Percentiles rank a stretch among this genome's conserved stretches.
phyloP scores from a whole-genome alignment of 2,888 invertebrate genomes.

The Hemaris fuciformis region DNA sequence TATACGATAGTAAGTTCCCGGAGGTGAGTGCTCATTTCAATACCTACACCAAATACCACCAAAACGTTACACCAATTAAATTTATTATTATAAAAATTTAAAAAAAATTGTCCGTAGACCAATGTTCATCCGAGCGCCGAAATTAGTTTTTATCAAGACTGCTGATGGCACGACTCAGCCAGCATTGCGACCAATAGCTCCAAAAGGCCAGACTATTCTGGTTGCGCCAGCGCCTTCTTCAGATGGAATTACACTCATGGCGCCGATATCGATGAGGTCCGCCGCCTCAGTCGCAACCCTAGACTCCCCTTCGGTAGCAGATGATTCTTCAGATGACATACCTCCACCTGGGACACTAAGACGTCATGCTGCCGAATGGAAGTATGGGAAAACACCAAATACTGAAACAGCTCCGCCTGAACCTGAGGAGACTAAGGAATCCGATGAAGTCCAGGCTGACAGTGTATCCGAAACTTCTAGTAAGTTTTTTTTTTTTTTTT shows the following conservation, averaged over 20 bases:
- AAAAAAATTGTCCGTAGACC: too few relatives aligned
- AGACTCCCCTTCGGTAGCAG: conserved; percentile 32
- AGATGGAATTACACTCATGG: conserved; percentile 33
- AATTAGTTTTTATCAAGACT: conserved; percentile 76
- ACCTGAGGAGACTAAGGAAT: conserved; percentile 52
- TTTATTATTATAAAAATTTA: too few relatives aligned
- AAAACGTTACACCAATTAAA: too few relatives aligned
- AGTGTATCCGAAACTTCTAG: conserved; percentile 52
- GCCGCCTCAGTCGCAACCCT: conserved; percentile 34
- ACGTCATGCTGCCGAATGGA: conserved; percentile 57
- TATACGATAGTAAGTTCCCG: too few relatives aligned
- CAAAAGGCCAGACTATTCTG: conserved; percentile 73
- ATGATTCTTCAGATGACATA: conserved; percentile 51
- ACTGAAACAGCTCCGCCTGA: conserved; percentile 50
- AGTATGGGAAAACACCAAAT: conserved; percentile 73
- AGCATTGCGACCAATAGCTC: conserved; percentile 56
- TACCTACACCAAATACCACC: too few relatives aligned
- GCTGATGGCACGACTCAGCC: conserved; percentile 64
- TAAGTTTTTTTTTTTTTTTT: conserved; percentile 32
- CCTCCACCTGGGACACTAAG: conserved; percentile 57
- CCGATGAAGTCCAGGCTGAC: conserved; percentile 40
- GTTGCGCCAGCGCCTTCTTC: conserved; percentile 59
- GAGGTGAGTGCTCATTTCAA: too few relatives aligned
- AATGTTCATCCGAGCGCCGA: conserved; percentile 78
- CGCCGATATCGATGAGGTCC: conserved; percentile 29